Conservation (phyloP, 2,797 vertebrate genomes). For the Enteromius anoplus region DNA sequence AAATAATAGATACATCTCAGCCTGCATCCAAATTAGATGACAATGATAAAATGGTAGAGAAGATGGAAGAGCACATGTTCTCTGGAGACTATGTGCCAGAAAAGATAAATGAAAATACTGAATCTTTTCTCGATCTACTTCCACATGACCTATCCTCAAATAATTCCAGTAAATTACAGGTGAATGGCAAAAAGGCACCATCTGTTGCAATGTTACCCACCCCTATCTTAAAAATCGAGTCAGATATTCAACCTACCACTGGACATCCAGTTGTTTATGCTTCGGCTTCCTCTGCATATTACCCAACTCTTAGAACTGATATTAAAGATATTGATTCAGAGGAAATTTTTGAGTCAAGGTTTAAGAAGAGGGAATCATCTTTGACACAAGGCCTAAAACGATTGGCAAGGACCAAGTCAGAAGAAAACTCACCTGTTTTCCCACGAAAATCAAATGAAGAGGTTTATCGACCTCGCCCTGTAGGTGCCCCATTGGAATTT, state of each 20-base stretch:
- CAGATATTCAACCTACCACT: constrained; percentile 46
- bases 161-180: constrained; percentile 26
- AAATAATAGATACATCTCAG: not conserved
- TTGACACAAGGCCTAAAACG: constrained; percentile 86
- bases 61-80: not conserved
- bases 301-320: constrained; percentile 69
- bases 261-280: constrained; percentile 79
- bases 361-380: constrained; percentile 90
- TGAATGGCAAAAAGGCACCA: constrained; percentile 4
- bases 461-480: constrained; percentile 87
- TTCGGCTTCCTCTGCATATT: constrained; percentile 54
- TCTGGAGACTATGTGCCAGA: not conserved
- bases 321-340: constrained; percentile 93
- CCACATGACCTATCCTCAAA: constrained; percentile 63
- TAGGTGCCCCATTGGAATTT: constrained; percentile 88
- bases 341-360: constrained; percentile 92
- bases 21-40: constrained; percentile 2
- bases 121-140: constrained; percentile 59
- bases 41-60: constrained; percentile 30
- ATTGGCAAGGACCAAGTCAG: constrained; percentile 85
- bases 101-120: constrained; percentile 4
- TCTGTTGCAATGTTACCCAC: not conserved
- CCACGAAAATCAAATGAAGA: constrained; percentile 74
- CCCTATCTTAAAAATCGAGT: constrained; percentile 26
- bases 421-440: constrained; percentile 80